These are phyloP conservation scores for Pomatostomus ruficeps DNA, from an alignment of 2,113 vertebrate genomes.

Conservation along the genomic window DNA sequence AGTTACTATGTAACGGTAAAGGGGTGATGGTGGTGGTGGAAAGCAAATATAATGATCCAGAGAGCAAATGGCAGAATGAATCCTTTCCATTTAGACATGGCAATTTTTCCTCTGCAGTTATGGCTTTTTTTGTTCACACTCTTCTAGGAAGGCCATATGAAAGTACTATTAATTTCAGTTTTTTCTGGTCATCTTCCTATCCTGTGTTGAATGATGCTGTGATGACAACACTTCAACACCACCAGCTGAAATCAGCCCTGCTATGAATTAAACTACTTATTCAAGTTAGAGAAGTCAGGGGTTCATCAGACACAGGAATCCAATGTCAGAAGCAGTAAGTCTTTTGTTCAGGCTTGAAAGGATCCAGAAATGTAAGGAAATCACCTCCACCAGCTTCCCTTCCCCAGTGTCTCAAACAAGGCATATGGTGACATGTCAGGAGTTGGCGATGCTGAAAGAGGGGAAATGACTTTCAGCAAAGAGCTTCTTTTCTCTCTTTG, in stretches of 20 bases:
- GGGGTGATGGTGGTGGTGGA: neutral
- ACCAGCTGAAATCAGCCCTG: neutral
- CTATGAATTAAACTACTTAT: neutral
- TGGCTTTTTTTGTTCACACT: neutral
- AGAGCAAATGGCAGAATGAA: conserved; percentile 22
- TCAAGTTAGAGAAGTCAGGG: neutral
- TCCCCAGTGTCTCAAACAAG: neutral
- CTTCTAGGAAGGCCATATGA: neutral
- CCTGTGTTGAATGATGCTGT: neutral
- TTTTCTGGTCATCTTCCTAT: conserved; percentile 7
- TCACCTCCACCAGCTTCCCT: neutral
- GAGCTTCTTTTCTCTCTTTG: neutral
- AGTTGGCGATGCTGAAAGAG: neutral
- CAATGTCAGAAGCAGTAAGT: conserved; percentile 1
- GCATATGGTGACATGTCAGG: neutral
- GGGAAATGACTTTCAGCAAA: neutral
- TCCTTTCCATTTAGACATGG: neutral
- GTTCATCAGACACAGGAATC: neutral
- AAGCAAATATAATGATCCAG: conserved; percentile 20
- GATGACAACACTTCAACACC: conserved; percentile 1
- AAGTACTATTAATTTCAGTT: conserved; percentile 16
- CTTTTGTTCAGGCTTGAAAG: neutral
- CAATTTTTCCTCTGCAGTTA: neutral
- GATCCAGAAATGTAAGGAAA: neutral
- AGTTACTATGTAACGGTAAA: neutral